phyloP scores from a whole-genome alignment of 2,888 invertebrate species.

The Phlogophora meticulosa region DNA sequence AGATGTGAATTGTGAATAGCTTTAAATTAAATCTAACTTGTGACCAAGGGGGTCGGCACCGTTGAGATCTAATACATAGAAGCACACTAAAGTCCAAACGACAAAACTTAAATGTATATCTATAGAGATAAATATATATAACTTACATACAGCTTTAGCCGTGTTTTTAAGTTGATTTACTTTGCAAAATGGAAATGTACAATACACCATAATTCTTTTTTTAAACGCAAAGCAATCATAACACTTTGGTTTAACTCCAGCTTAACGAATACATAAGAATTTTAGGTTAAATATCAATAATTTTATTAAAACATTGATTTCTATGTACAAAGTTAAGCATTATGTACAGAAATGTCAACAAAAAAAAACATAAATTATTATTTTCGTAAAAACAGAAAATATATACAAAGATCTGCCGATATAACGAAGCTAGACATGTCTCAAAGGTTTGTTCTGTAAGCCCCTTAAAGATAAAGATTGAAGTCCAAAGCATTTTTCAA shows the following conservation, averaged over 20 bases:
- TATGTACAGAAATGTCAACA: conserved; percentile 64
- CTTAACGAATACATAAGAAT: conserved; percentile 85
- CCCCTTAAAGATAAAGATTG: conserved; percentile 13
- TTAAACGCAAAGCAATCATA: conserved; percentile 86
- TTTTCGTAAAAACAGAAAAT: conserved; percentile 80
- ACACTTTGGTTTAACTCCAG: conserved; percentile 93
- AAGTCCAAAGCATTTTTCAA: conserved; percentile 85
- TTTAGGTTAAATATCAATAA: conserved; percentile 61
- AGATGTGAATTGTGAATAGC: no score
- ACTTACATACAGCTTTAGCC: conserved; percentile 86
- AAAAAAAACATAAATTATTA: conserved; percentile 66
- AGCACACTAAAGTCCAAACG: conserved; percentile 72
- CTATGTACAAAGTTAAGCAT: conserved; percentile 57
- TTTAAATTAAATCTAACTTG: no score
- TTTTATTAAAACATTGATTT: conserved; percentile 58
- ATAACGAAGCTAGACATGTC: conserved; percentile 82
- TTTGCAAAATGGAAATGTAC: conserved; percentile 85
- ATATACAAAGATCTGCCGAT: conserved; percentile 90
- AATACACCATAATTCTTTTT: conserved; percentile 64
- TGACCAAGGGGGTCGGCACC: no score
- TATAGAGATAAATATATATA: conserved; percentile 73
- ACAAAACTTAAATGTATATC: conserved; percentile 67
- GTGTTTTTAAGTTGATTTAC: conserved; percentile 81
- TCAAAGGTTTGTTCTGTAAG: conserved; percentile 70
- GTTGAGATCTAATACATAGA: conserved; percentile 50